Evolutionary conservation across 2,113 vertebrate species (phyloP), one percentile per base, ranked within the genome.

Genomic region (Silurus meridionalis): DNA sequence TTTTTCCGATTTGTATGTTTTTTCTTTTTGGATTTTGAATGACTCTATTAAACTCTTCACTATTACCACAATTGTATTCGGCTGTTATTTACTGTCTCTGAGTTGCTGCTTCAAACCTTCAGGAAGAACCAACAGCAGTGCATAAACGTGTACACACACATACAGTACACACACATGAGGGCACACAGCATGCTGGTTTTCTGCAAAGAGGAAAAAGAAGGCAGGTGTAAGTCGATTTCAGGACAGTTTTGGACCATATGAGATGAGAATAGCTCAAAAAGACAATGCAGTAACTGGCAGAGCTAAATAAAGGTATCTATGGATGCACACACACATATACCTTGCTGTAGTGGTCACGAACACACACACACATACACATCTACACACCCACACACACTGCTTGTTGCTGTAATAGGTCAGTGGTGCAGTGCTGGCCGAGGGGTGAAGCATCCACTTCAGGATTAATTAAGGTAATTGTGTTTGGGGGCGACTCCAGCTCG

Each of bases 401-500:
- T 21, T 74, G 61, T 9, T 63, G 55, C 48, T 84, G 48, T 88
- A 85, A 60, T 85, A 77, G 80, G 67, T 60, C 64, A 23, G 78
- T 57, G 67, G 60, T 19, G 57, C 72, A 74, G 75, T 46, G 53
- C 57, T 71, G 64, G 74, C 87, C 83, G 37, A 52, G 53, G 69
- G 74, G 72, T 67, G 37, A 81, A 67, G 78, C 52, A 23, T 82
- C 63, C 80, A 64, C 80, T 83, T 80, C 74, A 85, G 63, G 52
- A 67, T 80, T 87, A 85, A 88, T 88, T 77, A 85, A 61, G 80
- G 83, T 77, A 63, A 85, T 88, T 85, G 71, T 86, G 72, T 83
- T 85, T 72, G 25, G 61, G 50, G 46, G 69, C 84, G 37, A 37
- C 1, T 37, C 37, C 66, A 19, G 28, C 48, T 46, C 84, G 66